Evolutionary conservation across 2,888 invertebrate species (phyloP), one percentile per base, ranked within the genome.

Genomic region (Pediacus dermestoides): DNA sequence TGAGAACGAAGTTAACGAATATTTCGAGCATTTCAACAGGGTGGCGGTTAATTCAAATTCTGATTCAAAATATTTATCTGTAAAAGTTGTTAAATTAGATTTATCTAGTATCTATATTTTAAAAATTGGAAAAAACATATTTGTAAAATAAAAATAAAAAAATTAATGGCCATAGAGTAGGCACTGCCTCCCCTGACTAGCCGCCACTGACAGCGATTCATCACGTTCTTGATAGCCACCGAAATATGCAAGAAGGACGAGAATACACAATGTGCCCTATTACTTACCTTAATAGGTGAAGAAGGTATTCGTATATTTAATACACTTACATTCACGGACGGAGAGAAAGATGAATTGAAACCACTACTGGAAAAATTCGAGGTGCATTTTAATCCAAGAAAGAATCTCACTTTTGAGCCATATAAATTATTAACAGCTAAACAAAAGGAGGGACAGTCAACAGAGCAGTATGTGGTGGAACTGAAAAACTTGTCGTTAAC

Each of bases 251-350:
- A 53, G 10, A n/a, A n/a, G n/a, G 8, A 42, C 2, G 46, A 54
- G 37, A 21, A 34, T 2, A 39, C 37, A n/a, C 51, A 53, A 34
- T 49, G 53, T 41, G 50, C 53, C 0, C 51, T 51, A 31, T 25
- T 55, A 9, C 41, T 57, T 2, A 48, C 53, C 30, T 50, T 46
- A 12, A 52, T 58, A 4, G 56, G 55, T 0, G 52, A 57, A 12
- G 53, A 53, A 30, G 50, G 44, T 0, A 47, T 49, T 12, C 31
- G 37, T 23, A 48, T 56, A 16, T 53, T 42, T 33, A 45, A 30
- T 1, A 51, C 50, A 3, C 55, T 57, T 34, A 34, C 13, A 4
- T 39, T 52, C 10, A 12, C 27, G 12, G 42, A 41, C 0, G 30
- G 22, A 2, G 48, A 52, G 12, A 38, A 43, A 23, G 30, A 46